Evolutionary conservation across 1,140 invertebrate genomes (phyloP), one percentile per base, ranked within the genome.

Genomic region (Sinella curviseta): DNA sequence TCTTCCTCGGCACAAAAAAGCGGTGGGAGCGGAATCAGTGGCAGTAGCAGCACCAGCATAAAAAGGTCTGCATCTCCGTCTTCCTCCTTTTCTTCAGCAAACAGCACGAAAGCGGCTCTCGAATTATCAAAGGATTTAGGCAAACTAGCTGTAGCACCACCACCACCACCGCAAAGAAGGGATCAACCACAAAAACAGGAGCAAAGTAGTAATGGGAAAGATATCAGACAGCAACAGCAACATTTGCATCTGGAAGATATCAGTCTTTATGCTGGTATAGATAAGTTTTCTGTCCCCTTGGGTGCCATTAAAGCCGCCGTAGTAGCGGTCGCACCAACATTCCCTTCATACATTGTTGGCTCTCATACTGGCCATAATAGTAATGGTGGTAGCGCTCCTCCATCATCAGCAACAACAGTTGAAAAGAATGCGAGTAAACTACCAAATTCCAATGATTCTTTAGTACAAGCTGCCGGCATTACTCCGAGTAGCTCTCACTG

Each of bases 231-330:
- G 28, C 34, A 74, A 74, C 26, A 74, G 28, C 65, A 78, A 31
- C 78, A 75, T 60, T 35, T 78, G 74, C 70, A 79, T 48, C 35
- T 73, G 55, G 73, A 79, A 65, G 54, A 65, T 78, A 75, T 74
- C 57, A n/a, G 36, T 12, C 74, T 70, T 75, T 60, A 39, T 39
- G 34, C 48, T 17, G 17, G 30, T 24, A 17, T 30, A 78, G 78
- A 79, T 76, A 75, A 79, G 57, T 79, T 55, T 55, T 74, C 70
- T 79, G 55, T 76, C 57, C 74, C 78, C 39, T 76, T 36, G 78
- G 78, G 78, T 65, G 54, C 74, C 35, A 65, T 75, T 67, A 57
- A 57, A 65, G 48, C 55, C 33, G 74, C 28, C 24, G 34, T 54
- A 26, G 74, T 75, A 14, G 74, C 74, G 35, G 36, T 75, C 24